Base-by-base conservation (phyloP, 2,113 vertebrate genomes). In the Parus major region DNA sequence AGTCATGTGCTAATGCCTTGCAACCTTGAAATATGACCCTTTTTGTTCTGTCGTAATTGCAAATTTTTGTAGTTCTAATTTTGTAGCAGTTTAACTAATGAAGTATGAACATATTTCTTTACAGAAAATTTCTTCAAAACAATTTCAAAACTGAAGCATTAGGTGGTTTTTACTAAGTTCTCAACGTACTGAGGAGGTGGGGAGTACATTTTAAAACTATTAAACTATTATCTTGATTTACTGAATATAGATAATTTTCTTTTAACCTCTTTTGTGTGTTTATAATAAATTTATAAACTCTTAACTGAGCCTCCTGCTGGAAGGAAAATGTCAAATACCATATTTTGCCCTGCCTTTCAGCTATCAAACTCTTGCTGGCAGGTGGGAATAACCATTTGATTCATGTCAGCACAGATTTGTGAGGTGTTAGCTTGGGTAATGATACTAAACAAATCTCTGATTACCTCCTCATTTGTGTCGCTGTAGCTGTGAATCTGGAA, bases 401-500 rank as follows among this genome's bases (percentile, higher is more conserved):
- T 90, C 73, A 57, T 76, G 66, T 64, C 63, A 76, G 25, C 49
- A 18, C 24, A 82, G 36, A 33, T 85, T 28, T 41, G 28, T 49
- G 73, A 87, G 46, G 42, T 75, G 20, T 84, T 93, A 78, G 39
- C 75, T 72, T 82, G 56, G 21, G 24, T 79, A 92, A 66, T 77
- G 36, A 72, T 80, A 68, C 29, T 52, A 69, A 89, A 86, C 76
- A 88, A 94, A 49, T 71, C 61, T 82, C 44, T 35, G 70, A 75
- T 66, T 92, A 39, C 21, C 29, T 76, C 47, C 82, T 85, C 27
- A 18, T 82, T 93, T 85, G 36, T 77, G 52, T 88, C 53, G 15
- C 29, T 56, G 8, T 59, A 82, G 33, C 57, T 68, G 49, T 56
- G 35, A 63, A 76, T 88, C 82, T 2, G 2, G 42, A 84, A 86